Conservation (phyloP, 2,797 vertebrate genomes). For the Eupleurogrammus muticus region DNA sequence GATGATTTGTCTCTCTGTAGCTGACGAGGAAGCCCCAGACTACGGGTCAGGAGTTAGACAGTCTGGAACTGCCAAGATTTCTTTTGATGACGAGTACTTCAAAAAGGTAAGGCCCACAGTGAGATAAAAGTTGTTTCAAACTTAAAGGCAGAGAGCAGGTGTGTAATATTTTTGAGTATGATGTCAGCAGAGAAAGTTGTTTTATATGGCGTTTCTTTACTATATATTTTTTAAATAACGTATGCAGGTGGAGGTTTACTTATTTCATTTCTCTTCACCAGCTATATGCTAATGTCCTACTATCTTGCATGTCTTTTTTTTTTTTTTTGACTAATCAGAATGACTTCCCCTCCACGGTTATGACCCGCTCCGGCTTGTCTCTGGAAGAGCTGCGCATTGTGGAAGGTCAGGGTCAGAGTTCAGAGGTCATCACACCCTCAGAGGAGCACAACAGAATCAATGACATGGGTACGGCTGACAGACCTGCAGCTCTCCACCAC, state of each 20-base stretch:
- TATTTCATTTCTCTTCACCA: not conserved
- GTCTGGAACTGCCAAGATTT: conserved; percentile 98
- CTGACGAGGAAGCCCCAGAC: conserved; percentile 98
- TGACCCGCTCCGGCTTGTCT: conserved; percentile 94
- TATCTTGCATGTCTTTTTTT: too few species aligned
- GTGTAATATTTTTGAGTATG: conserved; percentile 14
- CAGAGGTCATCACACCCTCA: conserved; percentile 92
- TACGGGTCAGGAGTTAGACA: conserved; percentile 98
- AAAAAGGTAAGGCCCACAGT: conserved; percentile 87
- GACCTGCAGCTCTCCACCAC: conserved; percentile 50
- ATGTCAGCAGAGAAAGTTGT: conserved; percentile 10
- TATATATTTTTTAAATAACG: not conserved
- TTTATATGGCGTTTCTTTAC: not conserved
- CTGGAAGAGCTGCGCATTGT: conserved; percentile 96
- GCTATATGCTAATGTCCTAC: conserved; percentile 50
- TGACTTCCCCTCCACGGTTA: conserved; percentile 88
- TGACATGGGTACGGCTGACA: conserved; percentile 88
- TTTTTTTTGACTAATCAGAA: conserved; percentile 78
- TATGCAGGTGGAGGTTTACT: conserved; percentile 7
- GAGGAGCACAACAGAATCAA: conserved; percentile 94
- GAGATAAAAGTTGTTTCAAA: not conserved
- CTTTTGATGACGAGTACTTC: conserved; percentile 97
- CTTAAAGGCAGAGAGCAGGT: not conserved
- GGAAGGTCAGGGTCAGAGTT: conserved; percentile 97
- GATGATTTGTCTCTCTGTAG: conserved; percentile 77